These are phyloP conservation scores for Camponotus pennsylvanicus DNA, from an alignment of 1,140 invertebrate species.

Conservation along the genomic window DNA sequence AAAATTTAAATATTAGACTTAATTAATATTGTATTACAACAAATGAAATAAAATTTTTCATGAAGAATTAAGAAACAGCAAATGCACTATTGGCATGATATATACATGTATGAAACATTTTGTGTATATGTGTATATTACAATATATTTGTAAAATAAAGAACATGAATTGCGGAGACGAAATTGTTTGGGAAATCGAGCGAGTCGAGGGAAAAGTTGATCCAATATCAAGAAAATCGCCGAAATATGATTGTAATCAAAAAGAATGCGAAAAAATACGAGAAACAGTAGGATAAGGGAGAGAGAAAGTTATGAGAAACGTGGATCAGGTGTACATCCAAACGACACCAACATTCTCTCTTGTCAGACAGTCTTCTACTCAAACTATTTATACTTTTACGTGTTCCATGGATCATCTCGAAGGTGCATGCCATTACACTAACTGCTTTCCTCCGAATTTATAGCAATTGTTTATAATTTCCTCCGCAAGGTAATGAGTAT, in stretches of 20 bases:
- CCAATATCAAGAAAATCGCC: neutral
- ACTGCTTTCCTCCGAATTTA: constrained; percentile 40
- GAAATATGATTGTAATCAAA: neutral
- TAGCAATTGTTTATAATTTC: constrained; percentile 51
- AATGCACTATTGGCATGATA: too few species aligned
- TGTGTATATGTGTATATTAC: too few species aligned
- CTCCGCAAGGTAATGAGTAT: neutral
- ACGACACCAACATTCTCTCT: constrained; percentile 46
- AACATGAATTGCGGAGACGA: neutral
- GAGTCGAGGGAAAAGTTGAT: neutral
- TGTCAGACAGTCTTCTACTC: constrained; percentile 29
- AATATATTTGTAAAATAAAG: neutral
- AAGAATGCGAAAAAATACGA: constrained; percentile 8
- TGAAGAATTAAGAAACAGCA: too few species aligned
- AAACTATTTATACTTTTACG: constrained; percentile 36
- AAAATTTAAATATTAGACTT: too few species aligned
- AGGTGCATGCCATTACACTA: constrained; percentile 37
- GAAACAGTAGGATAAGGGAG: neutral
- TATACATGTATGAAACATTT: too few species aligned
- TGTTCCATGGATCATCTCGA: constrained; percentile 52
- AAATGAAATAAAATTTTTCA: too few species aligned
- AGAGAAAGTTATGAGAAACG: neutral
- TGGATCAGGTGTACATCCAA: constrained; percentile 55
- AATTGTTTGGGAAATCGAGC: constrained; percentile 3
- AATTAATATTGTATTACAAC: too few species aligned